Percentiles rank a stretch among this genome's conserved stretches.
These are phyloP conservation scores for Gryllus longicercus DNA, from an alignment of 2,888 invertebrate species.

Conservation along the genomic window DNA sequence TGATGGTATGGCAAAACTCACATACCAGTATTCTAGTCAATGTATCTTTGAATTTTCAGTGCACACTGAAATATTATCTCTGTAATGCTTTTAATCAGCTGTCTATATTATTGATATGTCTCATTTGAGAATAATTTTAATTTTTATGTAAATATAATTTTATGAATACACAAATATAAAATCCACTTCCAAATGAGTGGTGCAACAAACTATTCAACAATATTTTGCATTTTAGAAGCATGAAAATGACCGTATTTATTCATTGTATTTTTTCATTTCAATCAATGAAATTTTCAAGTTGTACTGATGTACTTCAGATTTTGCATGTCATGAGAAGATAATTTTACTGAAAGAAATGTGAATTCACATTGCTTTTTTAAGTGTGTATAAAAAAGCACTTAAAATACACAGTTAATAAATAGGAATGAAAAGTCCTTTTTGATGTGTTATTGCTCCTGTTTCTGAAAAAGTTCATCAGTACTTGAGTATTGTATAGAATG, in stretches of 20 bases:
- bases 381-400: too few species aligned
- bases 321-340: too few species aligned
- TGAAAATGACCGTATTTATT: constrained; percentile 8
- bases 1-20: constrained; percentile 24
- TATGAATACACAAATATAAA: not conserved
- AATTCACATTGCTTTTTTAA: too few species aligned
- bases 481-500: too few species aligned
- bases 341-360: too few species aligned
- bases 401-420: too few species aligned
- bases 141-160: not conserved
- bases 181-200: not conserved
- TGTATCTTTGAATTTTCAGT: constrained; percentile 11
- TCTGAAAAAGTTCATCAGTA: too few species aligned
- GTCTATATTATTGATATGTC: not conserved
- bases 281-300: too few species aligned
- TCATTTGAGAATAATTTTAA: constrained; percentile 7
- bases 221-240: not conserved
- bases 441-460: too few species aligned
- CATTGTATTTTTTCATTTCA: too few species aligned
- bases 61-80: constrained; percentile 7
- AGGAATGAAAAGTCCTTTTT: too few species aligned
- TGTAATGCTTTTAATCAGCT: constrained; percentile 11
- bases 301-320: too few species aligned
- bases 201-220: not conserved
- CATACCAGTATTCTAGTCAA: constrained; percentile 29